phyloP scores from a whole-genome alignment of 2,797 vertebrate species.

The Pogoniulus pusillus region DNA sequence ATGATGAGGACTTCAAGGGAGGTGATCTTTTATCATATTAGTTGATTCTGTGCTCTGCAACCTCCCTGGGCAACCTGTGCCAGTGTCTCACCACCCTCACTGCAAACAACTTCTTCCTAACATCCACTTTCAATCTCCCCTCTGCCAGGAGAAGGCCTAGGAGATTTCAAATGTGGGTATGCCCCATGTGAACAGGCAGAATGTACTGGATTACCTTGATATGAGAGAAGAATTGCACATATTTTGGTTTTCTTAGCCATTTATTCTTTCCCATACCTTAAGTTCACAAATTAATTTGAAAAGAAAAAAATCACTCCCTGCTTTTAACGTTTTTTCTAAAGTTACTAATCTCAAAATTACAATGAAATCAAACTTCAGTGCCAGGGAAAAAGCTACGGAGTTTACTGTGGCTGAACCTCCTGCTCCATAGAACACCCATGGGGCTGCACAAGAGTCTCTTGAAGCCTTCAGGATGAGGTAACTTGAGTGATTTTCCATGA shows the following conservation, averaged over 20 bases:
- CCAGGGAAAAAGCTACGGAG: background rate
- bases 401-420: background rate
- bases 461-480: background rate
- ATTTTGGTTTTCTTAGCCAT: background rate
- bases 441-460: background rate
- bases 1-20: too few relatives aligned
- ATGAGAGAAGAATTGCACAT: accelerated
- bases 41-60: too few relatives aligned
- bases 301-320: background rate
- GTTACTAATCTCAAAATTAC: too few relatives aligned
- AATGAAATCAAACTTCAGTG: background rate
- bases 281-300: background rate
- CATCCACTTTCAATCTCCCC: too few relatives aligned
- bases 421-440: background rate
- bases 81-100: too few relatives aligned
- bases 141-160: too few relatives aligned
- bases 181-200: background rate
- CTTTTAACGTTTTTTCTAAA: background rate
- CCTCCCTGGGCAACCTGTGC: too few relatives aligned
- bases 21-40: too few relatives aligned
- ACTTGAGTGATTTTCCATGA: background rate
- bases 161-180: background rate
- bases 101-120: too few relatives aligned
- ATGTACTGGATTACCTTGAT: background rate
- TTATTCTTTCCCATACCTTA: background rate